Conservation (phyloP, 2,888 invertebrate species). For the Pterobdella sp. region DNA sequence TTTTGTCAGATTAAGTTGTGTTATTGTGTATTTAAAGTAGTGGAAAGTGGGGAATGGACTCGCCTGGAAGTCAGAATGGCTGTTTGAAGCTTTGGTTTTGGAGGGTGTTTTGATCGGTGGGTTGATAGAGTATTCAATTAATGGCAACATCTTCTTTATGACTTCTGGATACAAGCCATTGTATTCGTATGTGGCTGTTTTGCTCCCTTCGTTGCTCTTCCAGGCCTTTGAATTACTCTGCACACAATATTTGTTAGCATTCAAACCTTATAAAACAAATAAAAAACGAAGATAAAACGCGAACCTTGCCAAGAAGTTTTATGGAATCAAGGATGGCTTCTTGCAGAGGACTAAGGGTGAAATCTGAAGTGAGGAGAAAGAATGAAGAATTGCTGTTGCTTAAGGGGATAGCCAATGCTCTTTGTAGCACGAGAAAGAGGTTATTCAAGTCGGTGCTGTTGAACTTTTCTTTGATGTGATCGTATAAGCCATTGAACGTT, state of each 20-base stretch:
- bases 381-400: slow-evolving; percentile 72
- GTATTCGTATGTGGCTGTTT: slow-evolving; percentile 55
- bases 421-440: slow-evolving; percentile 68
- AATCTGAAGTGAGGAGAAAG: slow-evolving; percentile 69
- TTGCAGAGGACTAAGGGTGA: slow-evolving; percentile 70
- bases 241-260: not conserved
- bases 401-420: slow-evolving; percentile 71
- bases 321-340: slow-evolving; percentile 77
- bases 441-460: slow-evolving; percentile 64
- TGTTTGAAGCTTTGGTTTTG: not conserved
- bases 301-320: slow-evolving; percentile 74
- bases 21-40: not conserved
- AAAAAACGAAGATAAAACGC: not conserved
- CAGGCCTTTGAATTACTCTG: not conserved
- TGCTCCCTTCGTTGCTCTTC: not conserved
- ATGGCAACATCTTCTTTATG: slow-evolving; percentile 51
- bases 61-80: not conserved
- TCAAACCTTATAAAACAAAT: not conserved
- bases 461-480: slow-evolving; percentile 68
- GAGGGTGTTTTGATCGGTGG: slow-evolving; percentile 50
- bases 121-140: slow-evolving; percentile 61
- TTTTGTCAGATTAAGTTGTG: too few relatives aligned
- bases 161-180: slow-evolving; percentile 49
- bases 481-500: slow-evolving; percentile 88
- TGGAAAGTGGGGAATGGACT: not conserved